These are phyloP conservation scores for Nycticorax nycticorax DNA, from an alignment of 2,113 vertebrate genomes.

Conservation along the genomic window DNA sequence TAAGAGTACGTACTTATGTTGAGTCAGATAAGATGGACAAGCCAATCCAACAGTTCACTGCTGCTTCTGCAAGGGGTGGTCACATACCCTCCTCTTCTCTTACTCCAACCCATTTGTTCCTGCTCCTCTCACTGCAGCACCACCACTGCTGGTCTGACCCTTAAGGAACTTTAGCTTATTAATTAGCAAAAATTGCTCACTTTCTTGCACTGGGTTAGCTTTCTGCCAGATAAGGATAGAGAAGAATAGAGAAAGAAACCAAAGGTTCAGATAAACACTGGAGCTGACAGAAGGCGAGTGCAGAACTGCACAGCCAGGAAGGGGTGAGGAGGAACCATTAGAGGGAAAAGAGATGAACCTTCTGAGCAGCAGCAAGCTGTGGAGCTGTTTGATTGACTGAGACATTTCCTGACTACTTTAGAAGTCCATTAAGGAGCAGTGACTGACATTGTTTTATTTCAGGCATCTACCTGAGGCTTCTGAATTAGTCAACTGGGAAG, in stretches of 20 bases:
- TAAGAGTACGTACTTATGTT: neutral
- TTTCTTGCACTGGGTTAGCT: neutral
- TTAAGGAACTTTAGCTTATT: neutral
- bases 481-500: conserved; percentile 36
- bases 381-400: conserved; percentile 20
- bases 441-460: conserved; percentile 41
- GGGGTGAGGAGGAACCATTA: neutral
- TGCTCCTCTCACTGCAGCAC: neutral
- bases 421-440: conserved; percentile 56
- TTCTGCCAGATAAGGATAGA: neutral
- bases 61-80: neutral
- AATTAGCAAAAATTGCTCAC: neutral
- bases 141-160: neutral
- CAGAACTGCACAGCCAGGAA: conserved; percentile 1
- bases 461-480: conserved; percentile 48
- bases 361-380: conserved; percentile 4
- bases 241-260: neutral
- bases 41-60: neutral
- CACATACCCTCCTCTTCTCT: neutral
- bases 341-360: neutral
- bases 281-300: neutral
- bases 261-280: neutral
- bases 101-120: neutral
- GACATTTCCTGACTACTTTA: conserved; percentile 49
- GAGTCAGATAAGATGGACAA: neutral